Base-by-base conservation (phyloP, 2,888 invertebrate genomes). In the Eupsilia transversa region DNA sequence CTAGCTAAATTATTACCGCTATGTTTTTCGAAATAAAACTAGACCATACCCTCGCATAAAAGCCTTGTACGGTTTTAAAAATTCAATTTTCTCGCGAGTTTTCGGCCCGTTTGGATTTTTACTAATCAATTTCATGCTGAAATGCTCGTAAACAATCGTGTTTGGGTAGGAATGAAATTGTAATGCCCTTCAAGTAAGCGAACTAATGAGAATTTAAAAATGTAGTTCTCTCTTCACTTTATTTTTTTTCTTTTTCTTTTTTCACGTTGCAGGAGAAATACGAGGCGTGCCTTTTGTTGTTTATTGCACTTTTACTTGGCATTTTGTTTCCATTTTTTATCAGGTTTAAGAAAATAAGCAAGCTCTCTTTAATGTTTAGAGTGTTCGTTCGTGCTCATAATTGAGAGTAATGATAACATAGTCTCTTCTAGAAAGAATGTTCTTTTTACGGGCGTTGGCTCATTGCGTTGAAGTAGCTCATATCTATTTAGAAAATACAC, bases 161-260 rank as follows among this genome's bases (percentile, higher is more conserved):
- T 84, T 86, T 80, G 54, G 79, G 85, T 54, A 63, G 33, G 38
- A 78, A 69, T 87, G 81, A 87, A 89, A 86, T 80, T 81, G 74
- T 86, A 87, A 89, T 86, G 83, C 73, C 83, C 74, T 85, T 85
- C 86, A 87, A 89, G 83, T 88, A 79, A 85, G 79, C 79, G 81
- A 86, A 86, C 86, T 91, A 91, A 91, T 91, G 89, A 89, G 90
- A 91, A 88, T 90, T 91, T 90, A 91, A 91, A 91, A 90, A 91
- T 91, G 87, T 89, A 91, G 84, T 85, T 88, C 77, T 57, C 65
- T 59, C 10, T 61, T 41, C 27, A 56, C n/a, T 54, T 27, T 66
- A n/a, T 65, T n/a, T 64, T 67, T 17, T 54, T 12, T 52, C 7
- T 27, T 52, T 82, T 77, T 74, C 54, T 80, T 88, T 86, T 86